Percentiles rank a stretch among this genome's conserved stretches.
Conservation (phyloP, 2,888 invertebrate species). For the Papilio elwesi region DNA sequence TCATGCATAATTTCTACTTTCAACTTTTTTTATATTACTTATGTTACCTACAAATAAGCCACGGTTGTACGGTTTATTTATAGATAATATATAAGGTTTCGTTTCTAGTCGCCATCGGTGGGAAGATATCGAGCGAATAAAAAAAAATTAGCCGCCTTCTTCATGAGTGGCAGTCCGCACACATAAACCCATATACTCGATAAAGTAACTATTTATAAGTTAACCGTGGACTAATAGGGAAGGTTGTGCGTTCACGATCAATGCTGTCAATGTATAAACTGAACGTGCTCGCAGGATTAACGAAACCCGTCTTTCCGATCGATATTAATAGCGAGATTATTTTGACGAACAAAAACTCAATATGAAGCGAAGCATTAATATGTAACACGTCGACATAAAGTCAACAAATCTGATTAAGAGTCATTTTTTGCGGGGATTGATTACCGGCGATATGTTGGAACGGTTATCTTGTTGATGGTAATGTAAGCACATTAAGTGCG, state of each 20-base stretch:
- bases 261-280: slow-evolving; percentile 47
- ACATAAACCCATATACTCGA: slow-evolving; percentile 41
- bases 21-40: neutral
- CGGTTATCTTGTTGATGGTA: slow-evolving; percentile 7
- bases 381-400: slow-evolving; percentile 24
- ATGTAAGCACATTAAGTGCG: neutral
- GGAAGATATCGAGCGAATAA: slow-evolving; percentile 39
- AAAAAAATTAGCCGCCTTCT: slow-evolving; percentile 35
- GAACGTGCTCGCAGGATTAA: slow-evolving; percentile 52
- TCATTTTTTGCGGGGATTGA: slow-evolving; percentile 24
- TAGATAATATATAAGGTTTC: slow-evolving; percentile 30
- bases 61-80: slow-evolving; percentile 45
- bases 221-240: slow-evolving; percentile 53
- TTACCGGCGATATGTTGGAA: neutral
- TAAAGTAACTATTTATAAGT: slow-evolving; percentile 41
- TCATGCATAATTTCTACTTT: neutral
- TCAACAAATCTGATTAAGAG: slow-evolving; percentile 27
- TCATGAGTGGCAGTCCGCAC: slow-evolving; percentile 37
- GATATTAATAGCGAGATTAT: slow-evolving; percentile 33
- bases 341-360: slow-evolving; percentile 33
- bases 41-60: neutral
- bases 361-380: slow-evolving; percentile 26
- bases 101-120: slow-evolving; percentile 38
- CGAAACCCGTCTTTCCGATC: slow-evolving; percentile 35
- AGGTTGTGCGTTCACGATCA: slow-evolving; percentile 54